Conservation (phyloP, 2,888 invertebrate genomes). For the Myathropa florea region DNA sequence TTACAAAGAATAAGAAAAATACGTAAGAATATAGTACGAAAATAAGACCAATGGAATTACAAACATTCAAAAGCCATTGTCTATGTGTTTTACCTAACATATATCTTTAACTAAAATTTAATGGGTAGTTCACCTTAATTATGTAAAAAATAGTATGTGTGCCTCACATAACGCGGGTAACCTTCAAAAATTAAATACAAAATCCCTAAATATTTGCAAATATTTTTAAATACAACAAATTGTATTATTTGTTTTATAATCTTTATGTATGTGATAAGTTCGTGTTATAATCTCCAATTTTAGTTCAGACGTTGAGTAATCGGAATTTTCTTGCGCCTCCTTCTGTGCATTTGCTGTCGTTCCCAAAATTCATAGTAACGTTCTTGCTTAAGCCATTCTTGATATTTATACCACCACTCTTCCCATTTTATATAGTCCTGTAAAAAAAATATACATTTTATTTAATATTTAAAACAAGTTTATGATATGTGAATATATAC, state of each 20-base stretch:
- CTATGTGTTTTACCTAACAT: not conserved
- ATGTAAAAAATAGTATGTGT: not conserved
- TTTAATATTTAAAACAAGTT: not conserved
- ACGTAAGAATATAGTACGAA: not conserved
- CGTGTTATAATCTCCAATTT: constrained; percentile 5
- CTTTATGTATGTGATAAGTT: not conserved
- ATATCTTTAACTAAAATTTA: not conserved
- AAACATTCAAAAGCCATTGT: not conserved
- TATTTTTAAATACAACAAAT: not conserved
- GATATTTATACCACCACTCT: constrained; percentile 95
- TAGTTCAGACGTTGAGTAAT: constrained; percentile 80
- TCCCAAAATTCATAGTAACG: constrained; percentile 81
- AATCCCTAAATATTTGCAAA: not conserved
- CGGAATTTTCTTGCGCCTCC: constrained; percentile 80
- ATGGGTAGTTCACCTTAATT: not conserved
- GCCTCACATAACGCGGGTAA: not conserved
- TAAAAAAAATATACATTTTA: constrained; percentile 1
- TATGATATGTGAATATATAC: not conserved
- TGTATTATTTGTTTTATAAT: not conserved
- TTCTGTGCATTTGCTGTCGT: constrained; percentile 79
- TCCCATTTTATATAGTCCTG: constrained; percentile 95
- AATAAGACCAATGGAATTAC: not conserved
- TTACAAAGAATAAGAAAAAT: not conserved
- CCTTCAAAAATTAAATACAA: not conserved
- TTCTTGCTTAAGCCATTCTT: constrained; percentile 90